These are phyloP conservation scores for Pteropus rufus DNA, from an alignment of 2,797 vertebrate genomes.

Conservation along the genomic window DNA sequence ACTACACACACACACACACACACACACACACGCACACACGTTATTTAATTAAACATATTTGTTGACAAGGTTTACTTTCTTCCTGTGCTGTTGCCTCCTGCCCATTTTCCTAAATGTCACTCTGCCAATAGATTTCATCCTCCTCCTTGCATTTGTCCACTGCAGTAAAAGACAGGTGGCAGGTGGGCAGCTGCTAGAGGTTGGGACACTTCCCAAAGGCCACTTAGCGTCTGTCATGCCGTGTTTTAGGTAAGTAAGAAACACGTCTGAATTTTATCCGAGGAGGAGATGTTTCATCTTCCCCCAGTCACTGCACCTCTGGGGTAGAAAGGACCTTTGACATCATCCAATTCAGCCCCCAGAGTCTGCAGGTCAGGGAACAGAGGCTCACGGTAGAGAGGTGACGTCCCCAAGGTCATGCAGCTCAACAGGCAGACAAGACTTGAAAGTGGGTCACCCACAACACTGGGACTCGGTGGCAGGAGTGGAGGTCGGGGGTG, in stretches of 20 bases:
- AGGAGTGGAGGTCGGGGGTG: too few relatives aligned
- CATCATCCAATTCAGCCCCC: neutral
- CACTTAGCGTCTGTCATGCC: neutral
- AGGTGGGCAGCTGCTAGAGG: neutral
- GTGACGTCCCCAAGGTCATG: neutral
- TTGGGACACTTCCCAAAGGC: neutral
- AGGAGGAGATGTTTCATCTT: neutral
- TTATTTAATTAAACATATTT: neutral
- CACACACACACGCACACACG: neutral
- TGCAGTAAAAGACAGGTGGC: neutral
- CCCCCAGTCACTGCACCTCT: neutral
- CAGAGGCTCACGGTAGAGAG: neutral
- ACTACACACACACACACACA: neutral
- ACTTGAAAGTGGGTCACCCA: neutral
- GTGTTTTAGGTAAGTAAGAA: neutral
- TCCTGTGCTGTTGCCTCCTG: neutral
- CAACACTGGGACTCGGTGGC: neutral
- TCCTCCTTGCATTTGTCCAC: neutral
- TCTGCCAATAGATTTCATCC: neutral
- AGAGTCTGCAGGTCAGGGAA: neutral
- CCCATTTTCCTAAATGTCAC: neutral
- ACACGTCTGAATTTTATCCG: neutral
- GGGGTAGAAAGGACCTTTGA: neutral
- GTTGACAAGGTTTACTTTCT: neutral
- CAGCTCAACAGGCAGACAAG: neutral